A percentile compares a stretch with the other conserved stretches of the same genome.
Evolutionary conservation across 1,140 invertebrate genomes (phyloP).

Genomic region (Eubasilissa regina): DNA sequence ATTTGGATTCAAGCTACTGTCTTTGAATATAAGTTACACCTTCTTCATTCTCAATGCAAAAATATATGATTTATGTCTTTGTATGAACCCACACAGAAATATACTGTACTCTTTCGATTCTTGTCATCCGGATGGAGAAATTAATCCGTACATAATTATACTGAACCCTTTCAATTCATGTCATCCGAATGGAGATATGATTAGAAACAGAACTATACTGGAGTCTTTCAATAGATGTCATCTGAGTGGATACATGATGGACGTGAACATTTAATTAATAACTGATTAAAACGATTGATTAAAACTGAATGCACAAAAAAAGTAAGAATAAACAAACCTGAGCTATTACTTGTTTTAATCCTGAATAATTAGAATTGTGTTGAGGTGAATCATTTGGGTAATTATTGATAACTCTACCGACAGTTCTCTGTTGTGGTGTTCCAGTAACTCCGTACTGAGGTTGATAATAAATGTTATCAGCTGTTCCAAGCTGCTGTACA

Average conservation of each 20-base stretch:
- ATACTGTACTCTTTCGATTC: no score
- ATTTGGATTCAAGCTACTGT: no score
- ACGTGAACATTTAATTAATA: constrained; percentile 12
- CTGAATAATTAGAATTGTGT: constrained; percentile 28
- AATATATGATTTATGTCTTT: no score
- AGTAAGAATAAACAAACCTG: constrained; percentile 34
- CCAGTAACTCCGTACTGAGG: constrained; percentile 53
- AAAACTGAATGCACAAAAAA: constrained; percentile 33
- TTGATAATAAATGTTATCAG: constrained; percentile 58
- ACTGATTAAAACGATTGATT: no score
- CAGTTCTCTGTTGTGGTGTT: constrained; percentile 35
- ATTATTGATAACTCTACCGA: constrained; percentile 39
- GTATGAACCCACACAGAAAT: no score
- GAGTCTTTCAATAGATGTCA: background rate
- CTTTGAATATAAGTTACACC: no score
- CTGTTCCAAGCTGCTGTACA: constrained; percentile 51
- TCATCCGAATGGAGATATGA: background rate
- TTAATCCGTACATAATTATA: no score
- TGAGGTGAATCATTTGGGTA: constrained; percentile 50
- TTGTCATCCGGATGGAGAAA: background rate
- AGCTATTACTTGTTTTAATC: constrained; percentile 21
- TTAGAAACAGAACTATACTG: background rate
- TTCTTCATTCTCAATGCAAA: no score
- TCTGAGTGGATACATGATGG: background rate
- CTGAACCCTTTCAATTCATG: background rate